Evolutionary conservation across 30 jellyfish, hydroid and myxozoan genomes (phyloP), one percentile per base, ranked within the genome.

Genomic region (Chironex yamaguchii): DNA sequence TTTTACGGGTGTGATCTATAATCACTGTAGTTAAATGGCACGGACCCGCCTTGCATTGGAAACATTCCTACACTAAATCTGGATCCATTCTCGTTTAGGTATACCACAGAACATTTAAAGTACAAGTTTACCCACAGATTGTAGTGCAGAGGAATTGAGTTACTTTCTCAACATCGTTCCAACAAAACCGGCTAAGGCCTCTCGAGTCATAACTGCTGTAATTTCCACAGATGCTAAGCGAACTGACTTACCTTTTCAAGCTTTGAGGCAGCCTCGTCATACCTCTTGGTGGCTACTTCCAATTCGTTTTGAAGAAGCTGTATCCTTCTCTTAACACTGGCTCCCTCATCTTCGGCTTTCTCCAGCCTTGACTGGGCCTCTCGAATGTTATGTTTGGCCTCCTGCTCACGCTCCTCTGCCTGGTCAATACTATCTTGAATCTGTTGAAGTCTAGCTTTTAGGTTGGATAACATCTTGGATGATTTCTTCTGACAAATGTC

Each of bases 281-380:
- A 78, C 17, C 98, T 49, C 27, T 81, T 92, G 2, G 82, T 30
- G 11, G 54, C 83, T 27, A 21, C 66, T 20, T 82, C 67, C 22
- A 93, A 71, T 48, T 93, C 97, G 1, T 50, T 36, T 81, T 82
- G 84, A 67, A 93, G 62, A 21, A 93, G 93, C 82, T 77, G 62
- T 34, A 64, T 88, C 42, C 98, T 82, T 49, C 98, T 82, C 62
- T 76, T 34, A 33, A 70, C 85, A 33, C 97, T 93, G 65, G 86
- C 97, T 17, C 63, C 65, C 49, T 93, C 98, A 13, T 96, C 96
- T 62, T 93, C 96, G 34, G 96, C 96, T 66, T 92, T 92, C 79
- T 92, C 98, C 29, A 92, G 71, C 76, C 97, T 86, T 1, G 95
- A 51, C 22, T 71, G 90, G 79, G 98, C 98, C 88, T 93, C 98